Percentiles rank a stretch among this genome's conserved stretches.
These are phyloP conservation scores for Leptobrachium ailaonicum DNA, from an alignment of 2,113 vertebrate genomes.

Conservation along the genomic window DNA sequence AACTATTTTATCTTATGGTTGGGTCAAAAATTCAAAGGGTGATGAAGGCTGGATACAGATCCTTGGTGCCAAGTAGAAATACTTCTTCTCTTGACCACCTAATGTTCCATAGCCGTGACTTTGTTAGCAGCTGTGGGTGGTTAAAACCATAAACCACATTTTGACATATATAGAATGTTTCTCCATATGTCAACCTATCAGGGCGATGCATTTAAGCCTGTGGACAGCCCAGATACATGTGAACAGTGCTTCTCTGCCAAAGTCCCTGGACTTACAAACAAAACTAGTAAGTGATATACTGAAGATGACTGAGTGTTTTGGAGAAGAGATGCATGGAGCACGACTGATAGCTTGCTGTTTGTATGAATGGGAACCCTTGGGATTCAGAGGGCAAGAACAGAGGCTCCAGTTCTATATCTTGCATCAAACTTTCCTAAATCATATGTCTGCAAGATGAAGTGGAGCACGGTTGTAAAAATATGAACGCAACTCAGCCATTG, in stretches of 20 bases:
- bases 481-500: too few relatives aligned
- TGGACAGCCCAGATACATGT: not conserved
- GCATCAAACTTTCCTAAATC: conserved; percentile 3
- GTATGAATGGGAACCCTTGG: conserved; percentile 28
- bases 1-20: conserved; percentile 34
- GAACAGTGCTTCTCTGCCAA: conserved; percentile 30
- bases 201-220: conserved; percentile 16
- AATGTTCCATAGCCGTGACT: not conserved
- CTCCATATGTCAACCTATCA: not conserved
- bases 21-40: conserved; percentile 48
- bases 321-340: conserved; percentile 17
- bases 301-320: conserved; percentile 23
- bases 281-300: conserved; percentile 29
- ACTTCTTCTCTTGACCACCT: not conserved
- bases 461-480: not conserved
- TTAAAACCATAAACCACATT: conserved; percentile 17
- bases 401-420: not conserved
- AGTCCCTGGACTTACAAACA: conserved; percentile 45
- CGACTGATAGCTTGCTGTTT: conserved; percentile 32
- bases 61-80: conserved; percentile 30
- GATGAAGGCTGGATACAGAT: conserved; percentile 43
- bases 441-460: not conserved
- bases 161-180: conserved; percentile 14
- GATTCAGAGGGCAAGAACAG: conserved; percentile 32
- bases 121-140: not conserved